phyloP scores from a whole-genome alignment of 2,113 vertebrate genomes.

The Pardalotus punctatus region DNA sequence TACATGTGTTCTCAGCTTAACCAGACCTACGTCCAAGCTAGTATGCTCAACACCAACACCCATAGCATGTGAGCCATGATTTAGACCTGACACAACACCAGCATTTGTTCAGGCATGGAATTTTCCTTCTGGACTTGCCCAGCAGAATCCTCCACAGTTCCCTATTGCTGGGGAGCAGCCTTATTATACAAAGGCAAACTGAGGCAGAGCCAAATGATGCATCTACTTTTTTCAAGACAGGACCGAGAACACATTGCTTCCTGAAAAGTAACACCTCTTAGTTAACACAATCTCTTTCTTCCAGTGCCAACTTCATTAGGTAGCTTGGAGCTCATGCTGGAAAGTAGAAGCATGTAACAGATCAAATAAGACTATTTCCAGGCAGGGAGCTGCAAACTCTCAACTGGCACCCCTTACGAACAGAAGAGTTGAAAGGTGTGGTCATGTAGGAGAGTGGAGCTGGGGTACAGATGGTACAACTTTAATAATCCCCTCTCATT shows the following conservation, averaged over 20 bases:
- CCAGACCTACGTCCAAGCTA: background rate
- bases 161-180: rapidly evolving
- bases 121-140: background rate
- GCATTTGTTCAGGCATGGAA: background rate
- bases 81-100: background rate
- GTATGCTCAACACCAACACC: background rate
- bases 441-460: background rate
- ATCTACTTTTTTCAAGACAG: background rate
- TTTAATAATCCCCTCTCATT: constrained; percentile 19
- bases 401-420: background rate
- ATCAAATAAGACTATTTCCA: background rate
- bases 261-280: background rate
- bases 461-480: background rate
- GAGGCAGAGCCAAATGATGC: background rate
- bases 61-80: background rate
- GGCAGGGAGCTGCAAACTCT: background rate
- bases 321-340: background rate
- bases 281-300: background rate
- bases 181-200: background rate
- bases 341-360: background rate
- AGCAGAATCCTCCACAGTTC: background rate
- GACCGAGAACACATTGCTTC: background rate
- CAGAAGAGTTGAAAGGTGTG: background rate
- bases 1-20: background rate
- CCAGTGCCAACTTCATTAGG: background rate